Evolutionary conservation across 2,888 invertebrate genomes (phyloP), one percentile per base, ranked within the genome.

Genomic region (Phrixothrix hirtus): DNA sequence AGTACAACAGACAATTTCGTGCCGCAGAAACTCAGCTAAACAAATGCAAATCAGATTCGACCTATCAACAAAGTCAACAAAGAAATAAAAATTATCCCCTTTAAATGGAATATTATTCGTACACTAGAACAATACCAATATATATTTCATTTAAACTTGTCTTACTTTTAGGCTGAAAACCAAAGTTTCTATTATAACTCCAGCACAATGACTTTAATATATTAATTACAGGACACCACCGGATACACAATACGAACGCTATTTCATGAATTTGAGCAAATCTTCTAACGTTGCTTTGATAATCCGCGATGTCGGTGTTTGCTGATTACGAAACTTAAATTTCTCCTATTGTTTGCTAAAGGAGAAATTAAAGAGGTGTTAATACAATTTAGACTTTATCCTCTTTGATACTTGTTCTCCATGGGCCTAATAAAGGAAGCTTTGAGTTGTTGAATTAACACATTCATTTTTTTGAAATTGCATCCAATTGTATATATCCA

Each of bases 41-140:
- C 57, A 61, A 64, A 64, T 64, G 64, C 64, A 64, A 64, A 64
- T 64, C 60, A 55, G 38, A 59, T 41, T 47, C 53, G 58, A 60
- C 63, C 60, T 61, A 62, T 63, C 65, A 64, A 61, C 60, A 62
- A 52, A 59, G 53, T 61, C 61, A 64, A 66, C 66, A 65, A 67
- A 55, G 59, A 55, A 58, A 55, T 59, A 59, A 57, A 58, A 58
- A 52, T 55, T 43, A 25, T 36, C 52, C 47, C 36, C 52, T 55
- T 52, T 48, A 55, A 55, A 37, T 43, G 47, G 54, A 50, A 38
- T 46, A 36, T 50, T 57, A 54, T 55, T 32, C 49, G 35, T 29
- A 35, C 38, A 21, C 12, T 21, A 27, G 21, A 17, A 55, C 54
- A 55, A 55, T 37, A 55, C 54, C n/a, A 55, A 55, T 55, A 55